Evolutionary conservation across 2,113 vertebrate species (phyloP).

Genomic region (Platysteira castanea): DNA sequence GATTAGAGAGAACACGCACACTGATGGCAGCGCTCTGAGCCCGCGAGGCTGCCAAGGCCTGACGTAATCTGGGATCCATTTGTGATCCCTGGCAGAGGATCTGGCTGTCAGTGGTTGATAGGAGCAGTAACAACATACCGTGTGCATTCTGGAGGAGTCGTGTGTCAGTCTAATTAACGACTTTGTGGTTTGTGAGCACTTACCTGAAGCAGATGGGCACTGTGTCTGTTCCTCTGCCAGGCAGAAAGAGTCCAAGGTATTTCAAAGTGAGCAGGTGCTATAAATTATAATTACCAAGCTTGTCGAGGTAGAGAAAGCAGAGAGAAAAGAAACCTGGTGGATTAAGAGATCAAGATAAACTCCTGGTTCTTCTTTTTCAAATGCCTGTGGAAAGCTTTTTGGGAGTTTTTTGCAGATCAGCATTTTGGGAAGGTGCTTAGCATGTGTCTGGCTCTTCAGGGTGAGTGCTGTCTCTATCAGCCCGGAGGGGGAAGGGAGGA

Average conservation of each 20-base stretch:
- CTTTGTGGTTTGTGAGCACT: slow-evolving; percentile 61
- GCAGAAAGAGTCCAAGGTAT: slow-evolving; percentile 41
- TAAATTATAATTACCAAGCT: slow-evolving; percentile 58
- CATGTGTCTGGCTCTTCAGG: neutral
- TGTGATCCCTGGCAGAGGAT: slow-evolving; percentile 30
- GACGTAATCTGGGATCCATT: neutral
- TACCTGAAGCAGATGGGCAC: slow-evolving; percentile 63
- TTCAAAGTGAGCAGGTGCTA: slow-evolving; percentile 69
- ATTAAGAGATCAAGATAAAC: slow-evolving; percentile 64
- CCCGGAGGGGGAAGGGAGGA: neutral
- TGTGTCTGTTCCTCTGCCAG: slow-evolving; percentile 67
- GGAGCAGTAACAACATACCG: slow-evolving; percentile 35
- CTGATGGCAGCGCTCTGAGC: slow-evolving; percentile 15
- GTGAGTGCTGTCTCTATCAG: neutral
- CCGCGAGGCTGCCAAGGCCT: slow-evolving; percentile 1
- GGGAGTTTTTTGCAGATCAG: neutral
- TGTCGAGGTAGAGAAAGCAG: slow-evolving; percentile 34
- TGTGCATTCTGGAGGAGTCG: slow-evolving; percentile 49
- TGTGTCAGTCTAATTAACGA: slow-evolving; percentile 68
- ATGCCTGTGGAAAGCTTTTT: neutral
- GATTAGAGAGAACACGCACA: slow-evolving; percentile 32
- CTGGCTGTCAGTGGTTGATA: neutral
- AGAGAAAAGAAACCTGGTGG: slow-evolving; percentile 36
- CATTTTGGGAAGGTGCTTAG: neutral
- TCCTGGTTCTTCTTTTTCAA: neutral